Evolutionary conservation across 1,140 invertebrate species (phyloP), one percentile per base, ranked within the genome.

Genomic region (Dendrolimus punctatus): DNA sequence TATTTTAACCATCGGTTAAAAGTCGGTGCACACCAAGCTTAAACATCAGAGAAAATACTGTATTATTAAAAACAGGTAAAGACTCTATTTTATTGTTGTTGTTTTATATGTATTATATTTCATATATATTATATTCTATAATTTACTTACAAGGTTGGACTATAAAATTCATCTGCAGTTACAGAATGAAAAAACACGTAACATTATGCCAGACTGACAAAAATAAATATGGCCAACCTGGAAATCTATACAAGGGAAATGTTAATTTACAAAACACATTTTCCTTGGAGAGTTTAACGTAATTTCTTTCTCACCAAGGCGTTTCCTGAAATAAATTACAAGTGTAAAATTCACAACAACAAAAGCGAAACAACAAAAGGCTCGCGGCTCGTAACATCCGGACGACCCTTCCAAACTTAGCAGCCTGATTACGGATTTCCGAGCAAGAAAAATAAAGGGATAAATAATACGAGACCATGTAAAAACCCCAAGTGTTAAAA

Each of bases 261-360:
- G 75, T 76, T 80, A 85, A 85, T 83, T 79, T 80, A 78, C 72
- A 83, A 83, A 85, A 80, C 79, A 84, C 80, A 82, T 82, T 85
- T 80, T 80, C 80, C 73, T 82, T 78, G 66, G 71, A 78, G 79
- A 81, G 80, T 80, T 82, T 75, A 80, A 84, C 79, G 71, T 78
- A 85, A 84, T 85, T 85, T 83, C 77, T 85, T 85, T 84, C 76
- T 77, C 78, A 73, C 74, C 73, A 72, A 80, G 76, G 79, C 75
- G 73, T 83, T 85, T 82, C 79, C 80, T 84, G 77, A 84, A 84
- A 85, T 85, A 83, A 85, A 85, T 85, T 84, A 85, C 82, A 81
- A 85, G 82, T 85, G 82, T 83, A 85, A 85, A 85, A 85, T 83
- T 84, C 77, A 80, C 79, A 85, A 80, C 78, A 85, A 85, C 78